phyloP scores from a whole-genome alignment of 2,888 invertebrate species.

The Tribolium freemani region DNA sequence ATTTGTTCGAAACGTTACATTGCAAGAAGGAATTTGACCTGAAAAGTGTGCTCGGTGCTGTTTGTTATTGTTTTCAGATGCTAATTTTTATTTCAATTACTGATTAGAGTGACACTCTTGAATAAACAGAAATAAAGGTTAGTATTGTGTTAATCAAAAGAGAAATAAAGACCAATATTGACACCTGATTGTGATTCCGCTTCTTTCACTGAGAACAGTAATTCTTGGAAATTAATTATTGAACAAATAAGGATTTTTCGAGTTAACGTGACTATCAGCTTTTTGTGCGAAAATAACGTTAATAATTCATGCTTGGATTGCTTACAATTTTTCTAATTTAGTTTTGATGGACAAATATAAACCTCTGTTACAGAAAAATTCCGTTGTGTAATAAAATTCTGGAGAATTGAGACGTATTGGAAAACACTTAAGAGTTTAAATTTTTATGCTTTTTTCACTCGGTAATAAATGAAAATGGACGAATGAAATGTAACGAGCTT shows the following conservation, averaged over 20 bases:
- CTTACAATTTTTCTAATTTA: neutral
- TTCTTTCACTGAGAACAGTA: neutral
- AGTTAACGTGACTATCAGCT: neutral
- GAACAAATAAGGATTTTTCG: neutral
- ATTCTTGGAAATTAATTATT: neutral
- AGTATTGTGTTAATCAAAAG: neutral
- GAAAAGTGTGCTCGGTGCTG: neutral
- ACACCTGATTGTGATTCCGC: neutral
- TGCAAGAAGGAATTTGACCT: conserved; percentile 30
- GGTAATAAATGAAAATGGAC: neutral
- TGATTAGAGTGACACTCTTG: neutral
- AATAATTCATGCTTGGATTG: neutral
- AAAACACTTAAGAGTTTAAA: neutral
- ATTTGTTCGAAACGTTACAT: conserved; percentile 26
- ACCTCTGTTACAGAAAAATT: neutral
- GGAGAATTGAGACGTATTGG: neutral
- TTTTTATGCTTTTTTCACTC: neutral
- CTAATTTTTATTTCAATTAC: conserved; percentile 10
- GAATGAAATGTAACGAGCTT: neutral
- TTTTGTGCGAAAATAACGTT: neutral
- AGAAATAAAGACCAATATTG: neutral
- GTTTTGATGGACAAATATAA: neutral
- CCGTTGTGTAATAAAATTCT: neutral
- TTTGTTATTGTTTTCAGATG: conserved; percentile 5
- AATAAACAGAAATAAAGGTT: neutral